Evolutionary conservation across 2,888 invertebrate genomes (phyloP).

Genomic region (Quadroppia sp.): DNA sequence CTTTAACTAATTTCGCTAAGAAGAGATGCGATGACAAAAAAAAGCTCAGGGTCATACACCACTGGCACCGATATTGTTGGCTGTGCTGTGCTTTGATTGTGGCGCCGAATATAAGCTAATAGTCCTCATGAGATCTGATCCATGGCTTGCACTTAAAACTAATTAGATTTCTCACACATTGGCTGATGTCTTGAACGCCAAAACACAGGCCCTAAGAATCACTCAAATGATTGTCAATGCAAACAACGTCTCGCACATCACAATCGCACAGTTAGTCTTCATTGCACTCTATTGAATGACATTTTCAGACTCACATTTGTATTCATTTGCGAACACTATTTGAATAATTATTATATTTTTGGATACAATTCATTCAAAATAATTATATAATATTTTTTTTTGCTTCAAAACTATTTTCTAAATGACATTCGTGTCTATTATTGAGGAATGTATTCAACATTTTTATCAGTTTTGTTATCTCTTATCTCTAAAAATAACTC

Average conservation of each 20-base stretch:
- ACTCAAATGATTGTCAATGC: conserved; percentile 26
- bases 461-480: not conserved
- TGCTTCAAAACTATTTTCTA: too few species aligned
- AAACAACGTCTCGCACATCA: not conserved
- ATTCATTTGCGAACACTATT: not conserved
- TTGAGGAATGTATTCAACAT: not conserved
- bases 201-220: not conserved
- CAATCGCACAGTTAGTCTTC: not conserved
- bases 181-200: not conserved
- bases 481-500: not conserved
- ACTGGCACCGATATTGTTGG: not conserved
- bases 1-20: not conserved
- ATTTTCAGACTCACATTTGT: not conserved
- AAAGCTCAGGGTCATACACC: conserved; percentile 1
- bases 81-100: not conserved
- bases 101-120: conserved; percentile 21
- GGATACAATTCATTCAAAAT: not conserved
- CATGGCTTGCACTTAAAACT: conserved; percentile 18
- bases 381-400: not conserved
- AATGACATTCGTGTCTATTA: too few species aligned
- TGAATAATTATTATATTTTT: not conserved
- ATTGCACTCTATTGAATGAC: not conserved
- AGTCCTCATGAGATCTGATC: conserved; percentile 31
- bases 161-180: conserved; percentile 31
- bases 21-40: conserved; percentile 21